Evolutionary conservation across 2,797 vertebrate species (phyloP).

Genomic region (Pantherophis alleghaniensis): DNA sequence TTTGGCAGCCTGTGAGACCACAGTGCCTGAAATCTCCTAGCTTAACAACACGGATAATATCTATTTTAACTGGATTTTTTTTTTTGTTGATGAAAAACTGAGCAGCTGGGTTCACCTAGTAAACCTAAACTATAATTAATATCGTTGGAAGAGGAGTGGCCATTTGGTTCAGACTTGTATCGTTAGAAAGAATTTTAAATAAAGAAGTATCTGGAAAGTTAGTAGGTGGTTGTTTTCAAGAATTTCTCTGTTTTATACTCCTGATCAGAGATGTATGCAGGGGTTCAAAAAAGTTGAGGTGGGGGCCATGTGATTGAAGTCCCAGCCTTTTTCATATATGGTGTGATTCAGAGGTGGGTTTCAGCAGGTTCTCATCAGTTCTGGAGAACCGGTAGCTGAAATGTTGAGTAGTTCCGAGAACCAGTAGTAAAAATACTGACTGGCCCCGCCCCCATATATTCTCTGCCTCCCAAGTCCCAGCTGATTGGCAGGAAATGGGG

Average conservation of each 20-base stretch:
- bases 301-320: not conserved
- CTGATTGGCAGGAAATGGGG: no score
- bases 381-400: no score
- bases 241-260: not conserved
- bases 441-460: no score
- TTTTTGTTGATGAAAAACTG: not conserved
- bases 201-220: not conserved
- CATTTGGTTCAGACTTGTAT: not conserved
- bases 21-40: not conserved
- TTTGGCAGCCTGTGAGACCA: not conserved
- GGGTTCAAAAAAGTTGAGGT: not conserved
- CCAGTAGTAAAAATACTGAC: no score
- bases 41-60: not conserved
- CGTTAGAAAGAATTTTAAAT: not conserved
- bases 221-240: not conserved
- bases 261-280: not conserved
- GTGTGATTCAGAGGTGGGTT: not conserved
- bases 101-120: not conserved
- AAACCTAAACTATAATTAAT: not conserved
- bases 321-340: not conserved
- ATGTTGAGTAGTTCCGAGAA: no score
- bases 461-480: no score
- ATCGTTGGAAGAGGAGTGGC: not conserved
- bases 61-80: not conserved
- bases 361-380: no score